Conservation (phyloP, 2,888 invertebrate genomes). For the Thereva unica region DNA sequence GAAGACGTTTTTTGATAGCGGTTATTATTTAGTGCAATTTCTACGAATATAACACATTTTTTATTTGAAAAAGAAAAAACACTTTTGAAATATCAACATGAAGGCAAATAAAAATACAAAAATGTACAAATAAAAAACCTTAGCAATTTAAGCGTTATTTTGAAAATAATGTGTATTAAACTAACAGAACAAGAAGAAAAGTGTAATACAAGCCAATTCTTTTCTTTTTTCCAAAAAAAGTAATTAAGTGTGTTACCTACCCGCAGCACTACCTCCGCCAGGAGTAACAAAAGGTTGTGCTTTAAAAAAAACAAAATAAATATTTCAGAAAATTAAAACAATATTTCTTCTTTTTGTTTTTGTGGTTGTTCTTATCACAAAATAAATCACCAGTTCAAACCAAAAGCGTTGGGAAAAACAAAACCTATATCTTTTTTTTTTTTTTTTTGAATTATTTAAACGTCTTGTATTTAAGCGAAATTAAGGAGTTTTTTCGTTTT, state of each 20-base stretch:
- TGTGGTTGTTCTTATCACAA: slow-evolving; percentile 9
- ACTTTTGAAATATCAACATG: too few species aligned
- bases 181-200: slow-evolving; percentile 16
- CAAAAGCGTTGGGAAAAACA: slow-evolving; percentile 5
- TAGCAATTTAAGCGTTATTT: too few species aligned
- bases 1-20: too few species aligned
- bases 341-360: slow-evolving; percentile 10
- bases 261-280: slow-evolving; percentile 62
- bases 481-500: slow-evolving; percentile 32
- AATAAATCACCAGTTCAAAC: too few species aligned
- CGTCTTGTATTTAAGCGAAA: neutral
- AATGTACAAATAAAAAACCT: too few species aligned
- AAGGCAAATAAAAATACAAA: too few species aligned
- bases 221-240: slow-evolving; percentile 37
- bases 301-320: slow-evolving; percentile 57
- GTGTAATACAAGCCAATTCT: slow-evolving; percentile 43
- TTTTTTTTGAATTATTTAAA: slow-evolving; percentile 7
- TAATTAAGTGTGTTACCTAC: slow-evolving; percentile 54
- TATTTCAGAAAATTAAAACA: slow-evolving; percentile 30
- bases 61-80: too few species aligned
- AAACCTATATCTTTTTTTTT: slow-evolving; percentile 9
- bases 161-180: too few species aligned
- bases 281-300: slow-evolving; percentile 60
- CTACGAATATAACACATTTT: too few species aligned
- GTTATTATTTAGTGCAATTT: too few species aligned